Evolutionary conservation across 2,888 invertebrate species (phyloP).

Genomic region (Thera britannica): DNA sequence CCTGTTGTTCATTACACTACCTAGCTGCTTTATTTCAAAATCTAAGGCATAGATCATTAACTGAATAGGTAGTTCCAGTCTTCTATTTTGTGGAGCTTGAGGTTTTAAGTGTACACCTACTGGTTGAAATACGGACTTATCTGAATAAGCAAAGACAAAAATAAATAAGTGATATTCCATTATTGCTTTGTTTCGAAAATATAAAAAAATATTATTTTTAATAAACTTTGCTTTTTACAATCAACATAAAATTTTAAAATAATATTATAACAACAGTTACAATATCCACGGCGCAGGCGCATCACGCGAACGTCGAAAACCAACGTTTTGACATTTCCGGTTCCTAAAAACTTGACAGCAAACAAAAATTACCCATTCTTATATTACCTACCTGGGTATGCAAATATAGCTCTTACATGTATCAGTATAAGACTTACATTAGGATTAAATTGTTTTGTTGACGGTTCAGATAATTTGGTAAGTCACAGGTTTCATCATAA

Average conservation of each 20-base stretch:
- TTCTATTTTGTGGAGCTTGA: no score
- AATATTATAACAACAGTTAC: conserved; percentile 48
- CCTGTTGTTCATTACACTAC: background rate
- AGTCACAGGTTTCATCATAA: conserved; percentile 52
- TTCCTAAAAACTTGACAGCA: conserved; percentile 65
- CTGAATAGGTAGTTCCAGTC: no score
- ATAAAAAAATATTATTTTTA: no score
- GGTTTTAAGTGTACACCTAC: no score
- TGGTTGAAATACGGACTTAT: no score
- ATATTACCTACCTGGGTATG: background rate
- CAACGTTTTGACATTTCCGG: conserved; percentile 74
- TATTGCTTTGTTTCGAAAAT: no score
- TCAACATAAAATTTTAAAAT: conserved; percentile 37
- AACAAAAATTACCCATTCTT: conserved; percentile 45
- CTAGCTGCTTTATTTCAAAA: background rate
- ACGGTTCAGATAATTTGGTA: conserved; percentile 39
- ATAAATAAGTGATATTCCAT: no score
- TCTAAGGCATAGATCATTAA: background rate
- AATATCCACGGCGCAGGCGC: conserved; percentile 47
- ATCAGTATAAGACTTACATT: conserved; percentile 34
- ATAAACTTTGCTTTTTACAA: conserved; percentile 21
- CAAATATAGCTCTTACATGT: conserved; percentile 29
- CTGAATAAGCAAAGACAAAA: no score
- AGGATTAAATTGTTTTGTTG: conserved; percentile 14
- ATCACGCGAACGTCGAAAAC: conserved; percentile 70